Base-by-base conservation (phyloP, 2,797 vertebrate species). In the Sternarchorhynchus goeldii region DNA sequence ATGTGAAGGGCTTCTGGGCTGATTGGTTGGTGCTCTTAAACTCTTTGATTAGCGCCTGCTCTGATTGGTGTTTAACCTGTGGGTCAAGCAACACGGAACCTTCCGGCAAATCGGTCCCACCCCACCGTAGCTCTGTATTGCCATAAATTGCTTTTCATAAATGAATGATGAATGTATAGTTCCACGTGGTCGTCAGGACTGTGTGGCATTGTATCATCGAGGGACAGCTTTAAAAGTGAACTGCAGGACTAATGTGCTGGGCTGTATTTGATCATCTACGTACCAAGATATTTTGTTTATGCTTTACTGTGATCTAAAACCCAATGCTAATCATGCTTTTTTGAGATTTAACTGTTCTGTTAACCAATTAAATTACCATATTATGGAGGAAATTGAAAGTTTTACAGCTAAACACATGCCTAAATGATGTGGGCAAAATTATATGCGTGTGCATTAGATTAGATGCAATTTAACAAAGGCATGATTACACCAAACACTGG, bases 11-110 rank as follows among this genome's bases (percentile, higher is more conserved):
- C 59, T 56, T 36, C 31, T 63, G 4, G 6, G 58, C 29, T 67
- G 77, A 73, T 67, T 21, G 21, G 58, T 63, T 31, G 34, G 67
- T 39, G 53, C 66, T 62, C 31, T 76, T 50, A 50, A 73, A 72
- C 67, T 82, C 41, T 81, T 55, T 82, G 78, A 83, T 83, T 79
- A 79, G 71, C 63, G 66, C 76, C 77, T 66, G 79, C 58, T 57
- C 45, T 84, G 79, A 83, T 79, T 82, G 76, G 57, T 81, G 81
- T 84, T 84, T 84, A 84, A 83, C 85, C 82, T 77, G 57, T 72
- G 53, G 81, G 82, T 86, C 78, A 77, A 78, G 25, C 74, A 59
- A 14, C 59, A 60, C 21, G 41, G 20, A 78, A 62, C 76, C 76
- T 79, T 84, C 79, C 75, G 71, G 69, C 50, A 82, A 75, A 81